These are phyloP conservation scores for Cyphomyrus plagiostoma DNA, from an alignment of 2,113 vertebrate species.

Conservation along the genomic window DNA sequence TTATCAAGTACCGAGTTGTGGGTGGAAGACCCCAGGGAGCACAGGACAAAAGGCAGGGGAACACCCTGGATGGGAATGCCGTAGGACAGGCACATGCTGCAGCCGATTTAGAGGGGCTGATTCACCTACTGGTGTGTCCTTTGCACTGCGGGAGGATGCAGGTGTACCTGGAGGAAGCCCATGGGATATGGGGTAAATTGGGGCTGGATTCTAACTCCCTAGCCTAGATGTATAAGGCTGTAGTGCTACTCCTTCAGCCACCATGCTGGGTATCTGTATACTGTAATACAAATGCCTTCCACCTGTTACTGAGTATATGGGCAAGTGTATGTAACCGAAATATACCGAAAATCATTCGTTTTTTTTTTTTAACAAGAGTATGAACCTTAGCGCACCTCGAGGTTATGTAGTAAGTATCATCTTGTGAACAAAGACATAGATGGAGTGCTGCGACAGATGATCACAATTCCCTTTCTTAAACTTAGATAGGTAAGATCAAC, in stretches of 20 bases:
- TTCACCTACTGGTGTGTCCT: not conserved
- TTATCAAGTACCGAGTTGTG: not conserved
- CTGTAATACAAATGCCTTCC: not conserved
- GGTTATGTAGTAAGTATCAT: not conserved
- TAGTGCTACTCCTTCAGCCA: not conserved
- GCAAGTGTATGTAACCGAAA: not conserved
- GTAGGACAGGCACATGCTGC: not conserved
- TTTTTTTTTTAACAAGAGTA: not conserved
- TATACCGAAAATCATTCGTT: not conserved
- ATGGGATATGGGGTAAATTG: not conserved
- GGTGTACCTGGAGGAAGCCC: not conserved
- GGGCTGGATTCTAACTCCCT: not conserved
- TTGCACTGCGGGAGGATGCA: not conserved
- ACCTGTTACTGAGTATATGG: not conserved
- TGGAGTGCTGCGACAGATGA: not conserved
- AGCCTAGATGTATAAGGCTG: not conserved
- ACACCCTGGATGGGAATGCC: not conserved
- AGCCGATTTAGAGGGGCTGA: not conserved
- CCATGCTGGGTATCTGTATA: not conserved
- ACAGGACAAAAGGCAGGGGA: not conserved
- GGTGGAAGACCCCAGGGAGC: not conserved
- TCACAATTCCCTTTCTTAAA: not conserved
- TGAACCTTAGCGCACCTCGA: not conserved
- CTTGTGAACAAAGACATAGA: not conserved
- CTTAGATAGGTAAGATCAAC: not conserved